Evolutionary conservation across 2,113 vertebrate species (phyloP).

Genomic region (Nerophis lumbriciformis): DNA sequence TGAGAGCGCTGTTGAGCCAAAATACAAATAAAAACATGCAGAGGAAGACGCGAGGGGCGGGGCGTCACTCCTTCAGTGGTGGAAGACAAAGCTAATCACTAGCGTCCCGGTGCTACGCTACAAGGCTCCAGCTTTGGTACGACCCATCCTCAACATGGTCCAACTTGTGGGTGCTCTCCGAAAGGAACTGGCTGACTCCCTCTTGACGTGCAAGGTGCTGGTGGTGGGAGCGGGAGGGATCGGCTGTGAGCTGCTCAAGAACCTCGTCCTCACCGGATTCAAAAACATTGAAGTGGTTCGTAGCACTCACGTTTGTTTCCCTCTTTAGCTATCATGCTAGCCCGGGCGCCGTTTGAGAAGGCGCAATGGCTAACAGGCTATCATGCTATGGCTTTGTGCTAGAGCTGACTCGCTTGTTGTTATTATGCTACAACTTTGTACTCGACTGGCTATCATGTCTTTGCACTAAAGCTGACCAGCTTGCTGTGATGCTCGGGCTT

Average conservation of each 20-base stretch:
- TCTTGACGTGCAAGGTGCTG: slow-evolving; percentile 79
- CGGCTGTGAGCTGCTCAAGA: slow-evolving; percentile 93
- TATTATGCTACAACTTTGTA: no score
- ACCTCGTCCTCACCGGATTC: slow-evolving; percentile 91
- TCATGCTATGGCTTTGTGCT: slow-evolving; percentile 42
- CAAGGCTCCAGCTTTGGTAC: slow-evolving; percentile 23
- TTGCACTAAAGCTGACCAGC: no score
- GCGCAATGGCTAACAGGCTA: no score
- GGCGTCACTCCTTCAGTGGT: not conserved
- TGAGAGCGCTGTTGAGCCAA: no score
- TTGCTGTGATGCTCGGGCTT: not conserved
- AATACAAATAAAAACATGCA: no score
- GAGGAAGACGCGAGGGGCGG: not conserved
- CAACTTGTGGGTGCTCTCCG: slow-evolving; percentile 78
- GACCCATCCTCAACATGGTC: slow-evolving; percentile 68
- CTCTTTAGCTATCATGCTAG: slow-evolving; percentile 27
- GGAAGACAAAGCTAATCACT: slow-evolving; percentile 35
- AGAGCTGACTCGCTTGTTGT: not conserved
- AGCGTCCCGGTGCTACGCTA: slow-evolving; percentile 28
- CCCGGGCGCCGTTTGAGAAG: not conserved
- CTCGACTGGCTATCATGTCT: no score
- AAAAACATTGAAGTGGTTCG: slow-evolving; percentile 89
- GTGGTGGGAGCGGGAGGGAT: slow-evolving; percentile 93
- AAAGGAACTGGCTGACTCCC: slow-evolving; percentile 81
- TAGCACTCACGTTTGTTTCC: slow-evolving; percentile 35